Evolutionary conservation across 2,797 vertebrate species (phyloP).

Genomic region (Poecilia gillii): DNA sequence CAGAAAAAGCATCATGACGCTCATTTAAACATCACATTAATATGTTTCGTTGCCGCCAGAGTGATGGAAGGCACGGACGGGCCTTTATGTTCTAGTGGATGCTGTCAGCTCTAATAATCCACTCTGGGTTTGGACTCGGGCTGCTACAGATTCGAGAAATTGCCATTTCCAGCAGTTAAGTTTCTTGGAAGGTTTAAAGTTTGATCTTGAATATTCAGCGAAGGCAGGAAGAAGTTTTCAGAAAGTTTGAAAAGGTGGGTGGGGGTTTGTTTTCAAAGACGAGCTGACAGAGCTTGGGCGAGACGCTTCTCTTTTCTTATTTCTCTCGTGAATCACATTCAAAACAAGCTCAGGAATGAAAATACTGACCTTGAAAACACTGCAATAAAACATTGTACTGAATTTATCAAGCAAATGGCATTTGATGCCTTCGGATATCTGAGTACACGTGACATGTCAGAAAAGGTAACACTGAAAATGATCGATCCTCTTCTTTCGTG

Average conservation of each 20-base stretch:
- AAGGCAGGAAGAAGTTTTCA: constrained; percentile 2
- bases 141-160: neutral
- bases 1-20: constrained; percentile 1
- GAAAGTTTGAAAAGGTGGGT: neutral
- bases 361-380: neutral
- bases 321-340: neutral
- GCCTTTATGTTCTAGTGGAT: constrained; percentile 4
- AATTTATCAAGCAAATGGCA: constrained; percentile 1
- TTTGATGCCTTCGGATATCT: neutral
- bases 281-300: neutral
- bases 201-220: constrained; percentile 1
- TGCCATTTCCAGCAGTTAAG: neutral
- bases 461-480: neutral
- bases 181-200: neutral
- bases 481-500: constrained; percentile 4
- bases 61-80: constrained; percentile 5
- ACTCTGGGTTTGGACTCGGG: neutral
- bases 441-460: neutral
- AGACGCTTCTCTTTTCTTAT: neutral
- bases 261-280: neutral
- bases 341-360: neutral
- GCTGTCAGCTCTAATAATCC: constrained; percentile 15
- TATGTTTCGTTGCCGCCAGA: neutral
- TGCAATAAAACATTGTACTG: neutral
- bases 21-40: constrained; percentile 12